Percentiles rank a stretch among this genome's conserved stretches.
Evolutionary conservation across 2,797 vertebrate genomes (phyloP).

Genomic region (Loris lydekkerianus): DNA sequence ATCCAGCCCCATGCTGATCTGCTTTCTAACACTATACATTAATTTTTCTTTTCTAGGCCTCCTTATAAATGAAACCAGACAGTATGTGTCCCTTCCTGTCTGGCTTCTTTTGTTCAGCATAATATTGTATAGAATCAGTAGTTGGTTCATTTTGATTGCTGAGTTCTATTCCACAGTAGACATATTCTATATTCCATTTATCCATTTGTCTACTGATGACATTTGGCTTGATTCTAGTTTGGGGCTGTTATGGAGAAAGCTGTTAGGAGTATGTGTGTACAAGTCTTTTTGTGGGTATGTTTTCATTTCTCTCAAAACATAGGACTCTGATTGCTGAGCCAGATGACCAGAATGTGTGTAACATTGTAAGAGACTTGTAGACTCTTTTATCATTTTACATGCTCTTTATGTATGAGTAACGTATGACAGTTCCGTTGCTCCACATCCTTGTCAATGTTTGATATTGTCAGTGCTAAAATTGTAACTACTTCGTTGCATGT

Average conservation of each 20-base stretch:
- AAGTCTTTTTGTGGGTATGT: neutral
- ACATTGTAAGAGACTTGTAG: neutral
- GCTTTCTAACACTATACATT: neutral
- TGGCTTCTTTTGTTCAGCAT: neutral
- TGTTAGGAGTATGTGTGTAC: neutral
- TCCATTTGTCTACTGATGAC: neutral
- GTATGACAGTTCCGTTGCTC: neutral
- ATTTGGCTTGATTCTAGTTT: neutral
- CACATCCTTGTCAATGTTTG: neutral
- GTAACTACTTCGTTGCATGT: neutral
- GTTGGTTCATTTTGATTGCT: neutral
- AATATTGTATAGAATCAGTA: neutral
- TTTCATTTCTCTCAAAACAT: constrained; percentile 20
- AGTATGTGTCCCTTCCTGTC: neutral
- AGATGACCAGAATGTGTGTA: neutral
- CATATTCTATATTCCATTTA: neutral
- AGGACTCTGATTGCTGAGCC: neutral
- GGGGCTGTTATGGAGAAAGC: neutral
- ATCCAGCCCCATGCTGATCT: neutral
- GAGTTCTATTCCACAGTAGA: neutral
- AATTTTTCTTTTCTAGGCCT: constrained; percentile 16
- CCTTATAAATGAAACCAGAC: neutral
- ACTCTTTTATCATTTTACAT: neutral
- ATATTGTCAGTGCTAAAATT: neutral
- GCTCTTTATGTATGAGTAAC: neutral